Base-by-base conservation (phyloP, 2,888 invertebrate species). In the Acrocyrtus sp. region DNA sequence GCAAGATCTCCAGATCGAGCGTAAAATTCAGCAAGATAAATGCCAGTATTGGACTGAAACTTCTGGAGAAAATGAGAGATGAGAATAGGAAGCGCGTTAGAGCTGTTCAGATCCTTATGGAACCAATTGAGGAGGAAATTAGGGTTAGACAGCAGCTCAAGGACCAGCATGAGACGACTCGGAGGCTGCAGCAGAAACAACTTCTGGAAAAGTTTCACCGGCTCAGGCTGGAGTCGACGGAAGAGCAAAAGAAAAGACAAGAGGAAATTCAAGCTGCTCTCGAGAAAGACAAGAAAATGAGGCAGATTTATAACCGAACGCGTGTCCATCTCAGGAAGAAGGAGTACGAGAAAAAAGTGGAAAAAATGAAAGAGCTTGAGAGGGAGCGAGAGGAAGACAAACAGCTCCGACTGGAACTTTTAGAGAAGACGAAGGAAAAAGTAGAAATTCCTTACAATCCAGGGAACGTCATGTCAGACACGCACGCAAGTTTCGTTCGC, bases 361-460 rank as follows among this genome's bases (percentile, higher is more conserved):
- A 62, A 10, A 26, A 34, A 15, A 39, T 69, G 21, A 53, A 43
- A 8, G 48, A 76, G 45, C 47, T 48, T 21, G 73, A 73, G 43
- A 43, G 63, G 21, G 34, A 21, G n/a, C n/a, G 34, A 43, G 66
- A 66, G 26, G 57, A 65, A 22, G 69, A 76, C 43, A 29, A 39
- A 27, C 8, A 43, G 26, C 58, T 39, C 48, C 53, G 53, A 27
- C 8, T 62, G 21, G 68, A 65, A 15, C 4, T 68, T 12, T 43
- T 81, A 43, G 81, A 81, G 48, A 62, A 54, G 22, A 66, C 66
- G 0, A 81, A 81, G 43, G 72, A 78, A 17, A 76, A 74, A 67
- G 75, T 78, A 0, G 75, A 76, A 12, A 60, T 81, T 34, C 69
- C 76, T 17, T 81, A 77, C 48, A 58, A 78, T 61, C 78, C 81